These are phyloP conservation scores for Dromiciops gliroides DNA, from an alignment of 2,113 vertebrate genomes.

Conservation along the genomic window DNA sequence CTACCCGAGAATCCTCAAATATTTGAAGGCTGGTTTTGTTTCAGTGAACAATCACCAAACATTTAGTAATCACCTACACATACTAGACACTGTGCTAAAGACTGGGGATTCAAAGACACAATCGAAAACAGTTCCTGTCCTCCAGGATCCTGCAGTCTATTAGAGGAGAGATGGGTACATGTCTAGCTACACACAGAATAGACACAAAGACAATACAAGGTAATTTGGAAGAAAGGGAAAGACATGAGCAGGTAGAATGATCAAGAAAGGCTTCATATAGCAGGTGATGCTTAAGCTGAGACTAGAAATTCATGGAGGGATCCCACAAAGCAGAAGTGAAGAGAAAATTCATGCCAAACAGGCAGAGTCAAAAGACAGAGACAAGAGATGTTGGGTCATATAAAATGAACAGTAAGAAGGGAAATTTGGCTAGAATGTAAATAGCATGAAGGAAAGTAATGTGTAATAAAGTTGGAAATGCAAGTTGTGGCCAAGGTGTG, in stretches of 20 bases:
- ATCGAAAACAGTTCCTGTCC: background rate
- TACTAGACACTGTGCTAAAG: background rate
- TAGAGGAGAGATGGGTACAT: background rate
- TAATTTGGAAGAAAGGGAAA: background rate
- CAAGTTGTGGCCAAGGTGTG: too few relatives aligned
- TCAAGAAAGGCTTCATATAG: background rate
- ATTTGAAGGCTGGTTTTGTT: background rate
- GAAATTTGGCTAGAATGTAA: background rate
- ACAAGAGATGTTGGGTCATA: background rate
- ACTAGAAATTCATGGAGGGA: too few relatives aligned
- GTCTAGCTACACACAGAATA: background rate
- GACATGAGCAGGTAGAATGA: background rate
- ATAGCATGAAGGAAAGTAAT: background rate
- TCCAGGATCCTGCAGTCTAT: background rate
- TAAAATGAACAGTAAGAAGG: background rate
- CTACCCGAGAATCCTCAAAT: background rate
- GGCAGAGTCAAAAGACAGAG: background rate
- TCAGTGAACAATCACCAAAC: background rate
- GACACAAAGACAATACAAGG: background rate
- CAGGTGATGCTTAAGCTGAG: background rate
- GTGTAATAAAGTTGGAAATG: background rate
- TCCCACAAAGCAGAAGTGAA: too few relatives aligned
- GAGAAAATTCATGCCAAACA: background rate
- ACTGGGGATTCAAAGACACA: background rate
- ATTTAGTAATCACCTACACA: background rate